Evolutionary conservation across 2,113 vertebrate species (phyloP).

Genomic region (Petromus typicus): DNA sequence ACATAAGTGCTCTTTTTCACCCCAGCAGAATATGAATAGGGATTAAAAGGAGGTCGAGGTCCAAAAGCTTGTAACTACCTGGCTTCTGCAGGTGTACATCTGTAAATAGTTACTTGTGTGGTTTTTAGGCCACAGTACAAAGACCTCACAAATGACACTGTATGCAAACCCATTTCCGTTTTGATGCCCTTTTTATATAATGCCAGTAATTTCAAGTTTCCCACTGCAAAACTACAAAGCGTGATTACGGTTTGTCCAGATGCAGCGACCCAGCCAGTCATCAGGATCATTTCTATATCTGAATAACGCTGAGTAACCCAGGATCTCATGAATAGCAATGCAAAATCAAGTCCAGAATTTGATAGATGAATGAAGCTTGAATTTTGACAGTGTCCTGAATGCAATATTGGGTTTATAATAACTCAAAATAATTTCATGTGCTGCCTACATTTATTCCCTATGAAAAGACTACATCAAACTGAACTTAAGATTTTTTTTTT

Average conservation of each 20-base stretch:
- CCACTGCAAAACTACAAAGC: background rate
- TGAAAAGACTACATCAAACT: conserved; percentile 23
- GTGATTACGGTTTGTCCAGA: conserved; percentile 51
- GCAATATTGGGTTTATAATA: background rate
- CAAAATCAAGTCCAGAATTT: background rate
- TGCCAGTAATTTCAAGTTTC: conserved; percentile 57
- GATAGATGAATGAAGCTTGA: conserved; percentile 21
- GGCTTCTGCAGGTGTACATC: conserved; percentile 10
- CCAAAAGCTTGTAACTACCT: conserved; percentile 39
- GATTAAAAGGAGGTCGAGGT: background rate
- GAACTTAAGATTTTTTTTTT: background rate
- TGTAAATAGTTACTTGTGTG: conserved; percentile 20
- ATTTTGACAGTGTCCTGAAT: conserved; percentile 2
- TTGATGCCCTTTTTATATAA: conserved; percentile 48
- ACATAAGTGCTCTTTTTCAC: background rate
- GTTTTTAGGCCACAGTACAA: conserved; percentile 48
- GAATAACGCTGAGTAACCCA: conserved; percentile 9
- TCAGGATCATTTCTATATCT: conserved; percentile 38
- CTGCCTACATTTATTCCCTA: conserved; percentile 8
- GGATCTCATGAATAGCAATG: conserved; percentile 37
- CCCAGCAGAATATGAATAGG: background rate
- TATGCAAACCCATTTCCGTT: conserved; percentile 47
- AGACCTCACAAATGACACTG: conserved; percentile 39
- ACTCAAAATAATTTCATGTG: background rate
- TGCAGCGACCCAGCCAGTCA: conserved; percentile 1